phyloP scores from a whole-genome alignment of 2,888 invertebrate species.

The Tuberolachnus salignus region DNA sequence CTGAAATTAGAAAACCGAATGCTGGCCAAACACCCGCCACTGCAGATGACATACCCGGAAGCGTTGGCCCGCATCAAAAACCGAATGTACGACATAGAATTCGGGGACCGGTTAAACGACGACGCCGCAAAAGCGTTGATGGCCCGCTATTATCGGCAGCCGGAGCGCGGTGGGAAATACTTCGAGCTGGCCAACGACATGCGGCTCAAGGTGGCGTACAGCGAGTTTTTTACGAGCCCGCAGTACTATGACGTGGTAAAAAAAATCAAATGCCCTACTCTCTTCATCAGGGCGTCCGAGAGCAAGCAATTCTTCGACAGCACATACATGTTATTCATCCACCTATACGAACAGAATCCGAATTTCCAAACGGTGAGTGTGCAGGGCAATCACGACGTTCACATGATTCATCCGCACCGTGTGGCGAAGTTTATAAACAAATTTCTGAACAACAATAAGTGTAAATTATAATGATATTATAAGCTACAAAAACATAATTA shows the following conservation, averaged over 20 bases:
- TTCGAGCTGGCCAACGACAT: not conserved
- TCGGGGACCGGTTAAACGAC: slow-evolving; percentile 59
- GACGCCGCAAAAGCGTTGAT: slow-evolving; percentile 50
- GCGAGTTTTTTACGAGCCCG: not conserved
- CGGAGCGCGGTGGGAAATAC: not conserved
- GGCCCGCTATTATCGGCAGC: slow-evolving; percentile 12
- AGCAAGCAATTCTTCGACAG: not conserved
- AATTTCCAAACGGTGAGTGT: slow-evolving; percentile 45
- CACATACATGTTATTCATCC: not conserved
- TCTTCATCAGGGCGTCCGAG: slow-evolving; percentile 12
- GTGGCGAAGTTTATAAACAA: slow-evolving; percentile 22
- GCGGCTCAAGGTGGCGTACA: slow-evolving; percentile 17
- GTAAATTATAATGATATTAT: slow-evolving; percentile 29
- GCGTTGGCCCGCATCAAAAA: slow-evolving; percentile 57
- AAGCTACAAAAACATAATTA: no score
- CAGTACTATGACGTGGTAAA: slow-evolving; percentile 10
- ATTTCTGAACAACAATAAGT: not conserved
- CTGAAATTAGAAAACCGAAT: slow-evolving; percentile 57
- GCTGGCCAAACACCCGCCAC: slow-evolving; percentile 52
- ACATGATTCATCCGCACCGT: slow-evolving; percentile 58
- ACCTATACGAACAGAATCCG: not conserved
- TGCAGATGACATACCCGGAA: slow-evolving; percentile 59
- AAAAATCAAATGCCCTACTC: slow-evolving; percentile 12
- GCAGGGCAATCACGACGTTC: slow-evolving; percentile 60
- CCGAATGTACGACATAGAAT: slow-evolving; percentile 57